These are phyloP conservation scores for Ostrea edulis DNA, from an alignment of 1,140 invertebrate species.

Conservation along the genomic window DNA sequence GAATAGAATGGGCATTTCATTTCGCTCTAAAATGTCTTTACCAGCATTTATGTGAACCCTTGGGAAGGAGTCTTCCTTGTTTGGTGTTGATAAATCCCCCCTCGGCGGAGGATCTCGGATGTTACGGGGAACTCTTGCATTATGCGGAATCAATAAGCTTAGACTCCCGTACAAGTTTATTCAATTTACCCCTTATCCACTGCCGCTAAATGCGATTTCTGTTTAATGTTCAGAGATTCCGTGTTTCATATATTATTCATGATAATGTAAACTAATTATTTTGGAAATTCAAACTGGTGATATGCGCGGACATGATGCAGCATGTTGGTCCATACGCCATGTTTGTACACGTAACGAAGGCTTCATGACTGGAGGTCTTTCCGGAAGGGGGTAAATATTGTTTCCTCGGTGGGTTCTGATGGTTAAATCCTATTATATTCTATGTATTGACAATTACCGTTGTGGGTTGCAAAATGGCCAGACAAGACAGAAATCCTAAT, in stretches of 20 bases:
- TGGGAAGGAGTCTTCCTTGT: too few relatives aligned
- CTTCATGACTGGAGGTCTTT: too few relatives aligned
- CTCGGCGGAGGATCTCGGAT: neutral
- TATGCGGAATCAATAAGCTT: neutral
- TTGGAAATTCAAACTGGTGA: conserved; percentile 17
- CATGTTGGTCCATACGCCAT: neutral
- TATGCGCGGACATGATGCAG: neutral
- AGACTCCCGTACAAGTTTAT: conserved; percentile 20
- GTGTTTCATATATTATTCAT: conserved; percentile 22
- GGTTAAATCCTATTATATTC: too few relatives aligned
- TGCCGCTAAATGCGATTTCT: conserved; percentile 10
- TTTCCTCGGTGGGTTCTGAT: neutral
- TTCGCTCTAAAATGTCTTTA: too few relatives aligned
- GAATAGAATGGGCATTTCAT: too few relatives aligned
- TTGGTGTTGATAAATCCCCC: too few relatives aligned
- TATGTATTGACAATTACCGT: too few relatives aligned
- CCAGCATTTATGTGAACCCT: too few relatives aligned
- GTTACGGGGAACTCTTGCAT: neutral
- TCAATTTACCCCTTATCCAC: conserved; percentile 9
- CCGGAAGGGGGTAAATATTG: too few relatives aligned
- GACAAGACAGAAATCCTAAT: too few relatives aligned
- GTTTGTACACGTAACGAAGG: neutral
- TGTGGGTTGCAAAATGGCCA: too few relatives aligned
- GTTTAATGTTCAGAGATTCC: conserved; percentile 3
- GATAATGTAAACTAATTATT: conserved; percentile 33